Evolutionary conservation across 2,888 invertebrate genomes (phyloP).

Genomic region (Archips crataeganus): DNA sequence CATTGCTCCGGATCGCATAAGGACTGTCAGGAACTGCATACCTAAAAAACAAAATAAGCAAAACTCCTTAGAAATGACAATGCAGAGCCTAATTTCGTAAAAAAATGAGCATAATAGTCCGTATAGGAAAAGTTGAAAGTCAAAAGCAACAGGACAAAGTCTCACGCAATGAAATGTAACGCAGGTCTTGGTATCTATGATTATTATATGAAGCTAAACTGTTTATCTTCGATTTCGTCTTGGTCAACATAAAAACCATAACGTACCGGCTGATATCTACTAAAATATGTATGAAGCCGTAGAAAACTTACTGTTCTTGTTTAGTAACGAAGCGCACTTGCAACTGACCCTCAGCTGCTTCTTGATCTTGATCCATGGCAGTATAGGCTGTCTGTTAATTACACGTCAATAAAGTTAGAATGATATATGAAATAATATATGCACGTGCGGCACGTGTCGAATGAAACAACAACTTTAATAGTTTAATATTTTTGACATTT

Average conservation of each 20-base stretch:
- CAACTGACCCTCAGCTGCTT: constrained; percentile 85
- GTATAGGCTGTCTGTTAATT: background rate
- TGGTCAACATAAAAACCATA: background rate
- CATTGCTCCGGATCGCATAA: constrained; percentile 91
- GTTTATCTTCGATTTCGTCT: background rate
- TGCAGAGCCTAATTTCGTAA: too few species aligned
- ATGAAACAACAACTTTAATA: constrained; percentile 16
- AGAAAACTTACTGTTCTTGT: constrained; percentile 90
- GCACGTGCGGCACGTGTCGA: constrained; percentile 27
- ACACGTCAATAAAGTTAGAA: constrained; percentile 14
- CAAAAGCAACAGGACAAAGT: background rate
- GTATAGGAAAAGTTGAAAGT: background rate
- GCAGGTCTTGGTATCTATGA: too few species aligned
- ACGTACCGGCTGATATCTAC: constrained; percentile 47
- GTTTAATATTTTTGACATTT: background rate
- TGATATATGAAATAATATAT: constrained; percentile 10
- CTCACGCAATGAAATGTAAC: background rate
- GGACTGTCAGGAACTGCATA: constrained; percentile 95
- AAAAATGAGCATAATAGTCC: background rate
- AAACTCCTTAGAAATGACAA: too few species aligned
- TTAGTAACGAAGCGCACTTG: constrained; percentile 93
- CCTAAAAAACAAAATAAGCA: constrained; percentile 72
- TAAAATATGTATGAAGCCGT: background rate
- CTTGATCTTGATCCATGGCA: constrained; percentile 63
- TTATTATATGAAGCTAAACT: background rate